Evolutionary conservation across 2,797 vertebrate species (phyloP).

Genomic region (Columba guinea): DNA sequence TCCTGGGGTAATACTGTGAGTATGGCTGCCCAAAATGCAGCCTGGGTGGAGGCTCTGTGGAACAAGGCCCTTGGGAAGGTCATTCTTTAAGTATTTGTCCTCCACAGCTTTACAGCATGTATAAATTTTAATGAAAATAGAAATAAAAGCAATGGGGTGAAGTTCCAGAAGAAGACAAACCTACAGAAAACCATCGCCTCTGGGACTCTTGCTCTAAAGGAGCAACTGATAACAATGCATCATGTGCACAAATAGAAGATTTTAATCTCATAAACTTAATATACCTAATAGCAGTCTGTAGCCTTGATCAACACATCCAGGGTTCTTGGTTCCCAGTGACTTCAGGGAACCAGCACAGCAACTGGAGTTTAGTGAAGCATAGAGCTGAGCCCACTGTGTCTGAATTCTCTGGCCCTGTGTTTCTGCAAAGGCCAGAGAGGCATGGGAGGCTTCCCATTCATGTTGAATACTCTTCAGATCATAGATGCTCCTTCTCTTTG

Average conservation of each 20-base stretch:
- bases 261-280: neutral
- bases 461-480: neutral
- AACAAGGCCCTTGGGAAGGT: neutral
- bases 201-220: neutral
- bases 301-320: neutral
- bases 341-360: accelerated
- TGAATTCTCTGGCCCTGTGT: accelerated
- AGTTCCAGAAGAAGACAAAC: neutral
- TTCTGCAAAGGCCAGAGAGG: neutral
- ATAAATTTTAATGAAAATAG: neutral
- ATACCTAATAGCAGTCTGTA: neutral
- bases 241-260: neutral
- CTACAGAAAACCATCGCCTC: neutral
- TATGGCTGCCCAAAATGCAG: neutral
- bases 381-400: neutral
- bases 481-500: neutral
- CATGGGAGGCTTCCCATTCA: neutral
- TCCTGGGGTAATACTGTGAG: neutral
- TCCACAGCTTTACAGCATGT: neutral
- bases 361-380: neutral
- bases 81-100: neutral
- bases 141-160: neutral
- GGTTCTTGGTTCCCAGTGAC: neutral
- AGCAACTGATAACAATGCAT: neutral
- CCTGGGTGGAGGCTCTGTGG: neutral